phyloP scores from a whole-genome alignment of 2,888 invertebrate species.

The Heliconius sara region DNA sequence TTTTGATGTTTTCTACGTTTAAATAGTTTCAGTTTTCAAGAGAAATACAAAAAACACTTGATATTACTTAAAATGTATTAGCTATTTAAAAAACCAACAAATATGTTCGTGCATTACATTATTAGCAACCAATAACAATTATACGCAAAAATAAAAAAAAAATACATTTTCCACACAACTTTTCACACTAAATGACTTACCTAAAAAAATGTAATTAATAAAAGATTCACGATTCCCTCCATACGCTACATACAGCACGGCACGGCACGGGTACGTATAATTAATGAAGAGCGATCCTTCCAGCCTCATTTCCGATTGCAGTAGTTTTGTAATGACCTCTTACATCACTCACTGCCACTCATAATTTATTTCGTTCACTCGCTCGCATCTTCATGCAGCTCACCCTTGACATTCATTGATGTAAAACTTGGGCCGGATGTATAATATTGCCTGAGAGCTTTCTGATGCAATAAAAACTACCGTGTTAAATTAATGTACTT shows the following conservation, averaged over 20 bases:
- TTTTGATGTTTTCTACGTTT: background rate
- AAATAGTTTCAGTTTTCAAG: background rate
- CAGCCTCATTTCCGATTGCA: slow-evolving; percentile 37
- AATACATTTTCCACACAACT: background rate
- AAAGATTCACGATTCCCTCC: background rate
- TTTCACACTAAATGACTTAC: background rate
- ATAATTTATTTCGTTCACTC: slow-evolving; percentile 41
- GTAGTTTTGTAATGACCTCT: slow-evolving; percentile 40
- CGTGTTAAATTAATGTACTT: slow-evolving; percentile 1
- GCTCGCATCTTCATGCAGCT: slow-evolving; percentile 38
- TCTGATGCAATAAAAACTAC: slow-evolving; percentile 21
- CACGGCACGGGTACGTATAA: slow-evolving; percentile 5
- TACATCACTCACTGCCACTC: slow-evolving; percentile 35
- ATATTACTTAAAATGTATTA: too few species aligned
- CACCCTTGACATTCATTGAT: slow-evolving; percentile 49
- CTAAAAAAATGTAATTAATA: background rate
- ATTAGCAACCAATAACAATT: background rate
- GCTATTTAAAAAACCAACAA: too few species aligned
- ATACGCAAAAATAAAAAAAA: background rate
- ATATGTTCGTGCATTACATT: too few species aligned
- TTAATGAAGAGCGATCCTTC: slow-evolving; percentile 25
- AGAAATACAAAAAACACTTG: background rate
- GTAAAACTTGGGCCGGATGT: slow-evolving; percentile 28
- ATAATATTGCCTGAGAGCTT: slow-evolving; percentile 28
- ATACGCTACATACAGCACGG: background rate